These are phyloP conservation scores for Pipistrellus kuhlii DNA, from an alignment of 2,797 vertebrate species.

Conservation along the genomic window DNA sequence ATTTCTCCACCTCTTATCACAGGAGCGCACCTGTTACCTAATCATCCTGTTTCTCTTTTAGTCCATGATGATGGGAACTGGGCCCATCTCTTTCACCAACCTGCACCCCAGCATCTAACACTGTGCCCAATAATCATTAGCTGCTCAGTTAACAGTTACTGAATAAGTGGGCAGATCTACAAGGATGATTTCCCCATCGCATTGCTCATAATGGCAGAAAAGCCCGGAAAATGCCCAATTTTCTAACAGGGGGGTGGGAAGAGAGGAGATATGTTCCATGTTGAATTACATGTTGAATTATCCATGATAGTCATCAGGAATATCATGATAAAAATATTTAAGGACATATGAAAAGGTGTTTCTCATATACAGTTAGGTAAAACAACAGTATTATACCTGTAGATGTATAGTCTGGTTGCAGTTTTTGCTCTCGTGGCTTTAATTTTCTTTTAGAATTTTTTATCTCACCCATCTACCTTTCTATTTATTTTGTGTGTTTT, in stretches of 20 bases:
- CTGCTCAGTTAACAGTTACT: not conserved
- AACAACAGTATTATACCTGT: not conserved
- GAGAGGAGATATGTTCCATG: not conserved
- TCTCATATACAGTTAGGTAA: not conserved
- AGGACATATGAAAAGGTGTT: not conserved
- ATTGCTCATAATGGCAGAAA: not conserved
- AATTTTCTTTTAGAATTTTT: conserved; percentile 52
- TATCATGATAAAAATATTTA: not conserved
- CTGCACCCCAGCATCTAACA: not conserved
- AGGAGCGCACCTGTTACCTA: not conserved
- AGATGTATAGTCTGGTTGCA: not conserved
- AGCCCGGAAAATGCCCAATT: not conserved
- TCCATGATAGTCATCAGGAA: not conserved
- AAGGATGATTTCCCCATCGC: not conserved
- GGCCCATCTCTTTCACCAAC: not conserved
- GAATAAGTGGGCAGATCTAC: not conserved
- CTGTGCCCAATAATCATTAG: not conserved
- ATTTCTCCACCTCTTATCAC: not conserved
- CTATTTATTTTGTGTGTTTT: not conserved
- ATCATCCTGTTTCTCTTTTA: not conserved
- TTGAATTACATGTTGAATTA: not conserved
- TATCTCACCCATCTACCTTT: not conserved
- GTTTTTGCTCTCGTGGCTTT: conserved; percentile 42
- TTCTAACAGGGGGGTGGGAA: not conserved
- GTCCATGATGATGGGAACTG: not conserved